Evolutionary conservation across 2,113 vertebrate genomes (phyloP).

Genomic region (Cavia porcellus): DNA sequence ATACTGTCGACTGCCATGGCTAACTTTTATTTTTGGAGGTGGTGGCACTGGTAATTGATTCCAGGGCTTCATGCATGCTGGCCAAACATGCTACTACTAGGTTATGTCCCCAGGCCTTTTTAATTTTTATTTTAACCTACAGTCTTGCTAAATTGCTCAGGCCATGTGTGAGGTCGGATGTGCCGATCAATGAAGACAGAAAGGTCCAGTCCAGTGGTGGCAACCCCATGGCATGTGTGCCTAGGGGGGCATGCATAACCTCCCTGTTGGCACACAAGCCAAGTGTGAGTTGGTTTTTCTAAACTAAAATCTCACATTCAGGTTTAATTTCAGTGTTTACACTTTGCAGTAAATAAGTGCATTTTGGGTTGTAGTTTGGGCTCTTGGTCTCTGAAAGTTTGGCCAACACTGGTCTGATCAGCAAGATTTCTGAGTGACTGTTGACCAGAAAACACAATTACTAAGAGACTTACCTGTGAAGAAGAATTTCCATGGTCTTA

Average conservation of each 20-base stretch:
- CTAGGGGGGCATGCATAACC: neutral
- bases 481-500: neutral
- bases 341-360: neutral
- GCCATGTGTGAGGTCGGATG: neutral
- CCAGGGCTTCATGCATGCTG: neutral
- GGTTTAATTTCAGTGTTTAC: neutral
- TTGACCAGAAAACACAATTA: neutral
- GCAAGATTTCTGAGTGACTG: neutral
- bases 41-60: neutral
- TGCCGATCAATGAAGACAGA: neutral
- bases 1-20: neutral
- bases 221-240: neutral
- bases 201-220: no score
- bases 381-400: neutral
- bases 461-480: neutral
- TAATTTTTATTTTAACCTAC: neutral
- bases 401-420: neutral
- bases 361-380: neutral
- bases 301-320: neutral
- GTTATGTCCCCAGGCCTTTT: neutral
- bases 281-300: neutral
- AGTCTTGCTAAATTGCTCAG: neutral
- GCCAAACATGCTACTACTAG: neutral
- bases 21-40: neutral
- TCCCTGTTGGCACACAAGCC: neutral